phyloP scores from a whole-genome alignment of 2,888 invertebrate genomes.

The Epinotia bilunana region DNA sequence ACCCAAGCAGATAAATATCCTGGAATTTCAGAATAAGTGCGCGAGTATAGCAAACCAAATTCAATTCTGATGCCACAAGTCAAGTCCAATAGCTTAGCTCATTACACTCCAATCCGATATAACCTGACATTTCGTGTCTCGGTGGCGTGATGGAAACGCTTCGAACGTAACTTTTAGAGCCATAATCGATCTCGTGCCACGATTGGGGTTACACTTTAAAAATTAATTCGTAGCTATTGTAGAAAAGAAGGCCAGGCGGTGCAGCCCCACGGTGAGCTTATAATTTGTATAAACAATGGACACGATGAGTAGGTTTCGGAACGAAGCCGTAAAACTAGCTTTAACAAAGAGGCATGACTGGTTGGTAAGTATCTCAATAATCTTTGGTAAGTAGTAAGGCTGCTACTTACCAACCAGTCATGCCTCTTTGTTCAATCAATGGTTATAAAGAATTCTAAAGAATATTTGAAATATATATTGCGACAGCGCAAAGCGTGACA shows the following conservation, averaged over 20 bases:
- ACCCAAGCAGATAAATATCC: no score
- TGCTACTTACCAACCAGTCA: no score
- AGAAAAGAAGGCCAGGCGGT: slow-evolving; percentile 31
- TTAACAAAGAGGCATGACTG: neutral
- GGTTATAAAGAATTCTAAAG: no score
- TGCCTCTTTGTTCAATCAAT: no score
- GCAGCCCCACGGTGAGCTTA: slow-evolving; percentile 10
- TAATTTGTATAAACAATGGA: slow-evolving; percentile 11
- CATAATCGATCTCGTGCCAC: slow-evolving; percentile 50
- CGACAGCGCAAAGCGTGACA: no score
- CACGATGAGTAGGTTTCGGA: slow-evolving; percentile 1
- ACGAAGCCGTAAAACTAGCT: neutral
- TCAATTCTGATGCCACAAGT: neutral
- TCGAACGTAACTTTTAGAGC: slow-evolving; percentile 56
- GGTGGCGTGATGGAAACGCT: slow-evolving; percentile 60
- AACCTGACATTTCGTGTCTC: slow-evolving; percentile 63
- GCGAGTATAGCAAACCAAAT: no score
- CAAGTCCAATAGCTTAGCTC: neutral
- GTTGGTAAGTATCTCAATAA: no score
- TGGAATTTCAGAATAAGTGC: no score
- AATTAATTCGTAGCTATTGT: slow-evolving; percentile 36
- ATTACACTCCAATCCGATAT: slow-evolving; percentile 27
- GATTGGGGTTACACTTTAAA: slow-evolving; percentile 42
- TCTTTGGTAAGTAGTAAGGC: no score
- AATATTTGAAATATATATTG: no score